These are phyloP conservation scores for Frankliniella intonsa DNA, from an alignment of 2,888 invertebrate genomes.

Conservation along the genomic window DNA sequence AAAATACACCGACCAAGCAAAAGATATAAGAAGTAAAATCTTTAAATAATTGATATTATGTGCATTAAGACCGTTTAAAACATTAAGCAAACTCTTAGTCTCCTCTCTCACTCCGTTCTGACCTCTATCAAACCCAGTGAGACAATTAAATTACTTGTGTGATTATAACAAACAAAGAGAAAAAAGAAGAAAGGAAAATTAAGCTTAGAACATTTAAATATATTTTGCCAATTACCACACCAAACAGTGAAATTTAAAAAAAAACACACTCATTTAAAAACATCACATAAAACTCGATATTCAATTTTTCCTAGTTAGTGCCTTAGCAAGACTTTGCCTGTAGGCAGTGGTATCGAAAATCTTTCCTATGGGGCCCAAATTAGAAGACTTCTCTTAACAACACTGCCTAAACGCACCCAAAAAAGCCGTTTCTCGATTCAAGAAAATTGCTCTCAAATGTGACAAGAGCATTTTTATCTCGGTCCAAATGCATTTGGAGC, in stretches of 20 bases:
- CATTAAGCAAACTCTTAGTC: too few relatives aligned
- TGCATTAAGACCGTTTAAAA: too few relatives aligned
- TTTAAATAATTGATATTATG: not conserved
- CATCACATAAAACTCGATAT: not conserved
- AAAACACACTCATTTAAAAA: too few relatives aligned
- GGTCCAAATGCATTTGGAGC: too few relatives aligned
- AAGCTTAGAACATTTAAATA: too few relatives aligned
- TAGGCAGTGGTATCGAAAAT: not conserved
- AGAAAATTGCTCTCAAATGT: too few relatives aligned
- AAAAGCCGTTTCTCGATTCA: too few relatives aligned
- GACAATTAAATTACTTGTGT: not conserved
- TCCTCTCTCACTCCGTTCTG: too few relatives aligned
- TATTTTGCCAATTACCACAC: too few relatives aligned
- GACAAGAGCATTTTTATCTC: too few relatives aligned
- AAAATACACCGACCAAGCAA: not conserved
- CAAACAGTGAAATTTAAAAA: too few relatives aligned
- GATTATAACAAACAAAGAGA: not conserved
- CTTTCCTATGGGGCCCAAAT: not conserved
- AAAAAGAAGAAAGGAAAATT: not conserved
- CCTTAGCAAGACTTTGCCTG: not conserved
- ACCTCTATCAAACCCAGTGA: not conserved
- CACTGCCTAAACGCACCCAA: not conserved
- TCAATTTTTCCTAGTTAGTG: not conserved
- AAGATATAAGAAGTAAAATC: not conserved
- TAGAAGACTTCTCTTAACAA: not conserved